Conservation (phyloP, 2,113 vertebrate genomes). For the Xiphophorus hellerii region DNA sequence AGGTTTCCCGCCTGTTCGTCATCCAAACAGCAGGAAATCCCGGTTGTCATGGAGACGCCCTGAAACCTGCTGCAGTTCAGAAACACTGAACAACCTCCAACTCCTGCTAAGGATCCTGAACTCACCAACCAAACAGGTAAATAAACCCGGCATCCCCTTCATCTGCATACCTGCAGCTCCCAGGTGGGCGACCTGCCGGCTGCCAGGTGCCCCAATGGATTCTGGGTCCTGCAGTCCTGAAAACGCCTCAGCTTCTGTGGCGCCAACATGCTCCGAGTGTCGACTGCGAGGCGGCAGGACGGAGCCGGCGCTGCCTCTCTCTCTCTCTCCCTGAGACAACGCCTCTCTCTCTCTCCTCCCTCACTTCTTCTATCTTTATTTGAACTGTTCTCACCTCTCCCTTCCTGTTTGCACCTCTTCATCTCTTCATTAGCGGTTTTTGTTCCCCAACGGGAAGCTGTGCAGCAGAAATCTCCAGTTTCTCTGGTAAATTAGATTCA, state of each 20-base stretch:
- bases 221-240: conserved; percentile 67
- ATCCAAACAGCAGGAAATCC: conserved; percentile 33
- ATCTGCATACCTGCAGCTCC: conserved; percentile 70
- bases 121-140: too few species aligned
- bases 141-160: background rate
- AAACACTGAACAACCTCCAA: conserved; percentile 3
- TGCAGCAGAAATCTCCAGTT: background rate
- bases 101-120: background rate
- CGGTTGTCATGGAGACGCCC: conserved; percentile 59
- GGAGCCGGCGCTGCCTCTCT: conserved; percentile 31
- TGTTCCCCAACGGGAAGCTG: background rate
- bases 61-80: conserved; percentile 46
- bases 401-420: conserved; percentile 19
- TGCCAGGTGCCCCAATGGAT: conserved; percentile 56
- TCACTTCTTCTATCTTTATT: conserved; percentile 52
- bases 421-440: background rate
- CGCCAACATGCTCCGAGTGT: conserved; percentile 67
- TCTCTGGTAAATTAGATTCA: background rate
- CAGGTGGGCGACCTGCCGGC: conserved; percentile 54
- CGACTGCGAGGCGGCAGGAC: conserved; percentile 31
- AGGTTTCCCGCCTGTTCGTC: conserved; percentile 21
- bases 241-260: conserved; percentile 56
- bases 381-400: conserved; percentile 59
- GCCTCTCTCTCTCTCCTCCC: conserved; percentile 21
- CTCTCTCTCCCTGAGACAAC: conserved; percentile 33